Base-by-base conservation (phyloP, 2,797 vertebrate species). In the Acanthurus tractus region DNA sequence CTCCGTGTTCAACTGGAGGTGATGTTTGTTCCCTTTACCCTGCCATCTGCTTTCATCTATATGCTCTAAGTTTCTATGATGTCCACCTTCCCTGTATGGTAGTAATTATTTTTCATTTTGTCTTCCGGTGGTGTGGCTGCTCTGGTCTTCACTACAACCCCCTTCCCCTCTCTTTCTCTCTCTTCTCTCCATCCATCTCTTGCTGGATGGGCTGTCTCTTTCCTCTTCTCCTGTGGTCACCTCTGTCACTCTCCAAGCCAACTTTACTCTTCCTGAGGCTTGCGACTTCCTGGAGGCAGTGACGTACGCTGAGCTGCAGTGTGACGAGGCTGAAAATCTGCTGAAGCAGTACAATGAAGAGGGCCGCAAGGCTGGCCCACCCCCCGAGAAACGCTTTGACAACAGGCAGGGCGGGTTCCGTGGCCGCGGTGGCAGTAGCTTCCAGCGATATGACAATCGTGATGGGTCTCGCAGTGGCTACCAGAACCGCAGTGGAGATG, bases 341-440 rank as follows among this genome's bases (percentile, higher is more conserved):
- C 59, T 98, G 81, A 96, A 96, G 68, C 95, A 96, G 70, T 99
- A 99, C 94, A 98, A 97, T 2, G 97, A 97, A 44, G 97, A 99
- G 46, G 97, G 97, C 34, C 95, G 95, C 48, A 97, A 94, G 83
- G 97, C 97, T 0, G 97, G 94, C 0, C 97, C 97, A 0, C 97
- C 97, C 0, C 97, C 97, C 0, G 97, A 98, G 2, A 98, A 98
- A 74, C 96, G 97, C 61, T 97, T 96, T 2, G 96, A 98, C 89
- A 96, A 93, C 93, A 92, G 95, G 38, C 93, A 90, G 40, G 93
- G 94, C 0, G 93, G 95, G 0, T 95, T 95, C 88, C 94, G 96
- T 0, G 96, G 96, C 42, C 95, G 96, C 0, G 95, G 91, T 0
- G 78, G 94, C 0, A 85, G 94, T 0, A 92, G 92, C 81, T 97